Base-by-base conservation (phyloP, 2,888 invertebrate species). In the Oscheius onirici region DNA sequence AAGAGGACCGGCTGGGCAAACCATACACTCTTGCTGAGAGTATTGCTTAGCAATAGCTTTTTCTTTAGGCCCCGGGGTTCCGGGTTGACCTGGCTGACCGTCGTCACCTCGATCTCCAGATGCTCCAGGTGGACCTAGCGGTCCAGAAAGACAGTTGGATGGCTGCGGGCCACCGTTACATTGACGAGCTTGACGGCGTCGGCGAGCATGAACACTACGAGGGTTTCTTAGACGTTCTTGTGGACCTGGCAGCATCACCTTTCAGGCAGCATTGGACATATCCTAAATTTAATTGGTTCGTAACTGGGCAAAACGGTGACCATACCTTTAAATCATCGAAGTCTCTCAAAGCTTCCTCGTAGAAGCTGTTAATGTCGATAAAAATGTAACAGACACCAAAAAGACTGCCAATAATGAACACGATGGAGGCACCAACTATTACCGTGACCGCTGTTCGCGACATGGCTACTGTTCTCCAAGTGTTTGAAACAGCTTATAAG, bases 341-440 rank as follows among this genome's bases (percentile, higher is more conserved):
- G 1, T 66, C 66, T 22, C 26, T 66, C n/a, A 66, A 34, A 22
- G 66, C 66, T 8, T 66, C 66, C 17, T 66, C 52, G 26, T 66
- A 66, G 66, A 66, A 66, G 52, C 34, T 52, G 41, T 66, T 66
- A 52, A 66, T 66, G 66, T 66, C 66, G 52, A 20, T 66, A 41
- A 52, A 66, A 11, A 66, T 51, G 52, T 54, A 17, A 34, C 28
- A 51, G 52, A 66, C 66, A 34, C 22, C 28, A 51, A 66, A n/a
- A 20, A 66, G 52, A 41, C 52, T 41, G 5, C 51, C 66, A 8
- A 34, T 17, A 2, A 58, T 41, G 17, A 58, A 52, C 20, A 52
- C 22, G 13, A 22, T 22, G 22, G 52, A 52, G 13, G 52, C 52
- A 3, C 52, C 52, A 3, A 22, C 52, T 22, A 52, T 6, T 15